Base-by-base conservation (phyloP, 2,797 vertebrate genomes). In the Danio aesculapii region DNA sequence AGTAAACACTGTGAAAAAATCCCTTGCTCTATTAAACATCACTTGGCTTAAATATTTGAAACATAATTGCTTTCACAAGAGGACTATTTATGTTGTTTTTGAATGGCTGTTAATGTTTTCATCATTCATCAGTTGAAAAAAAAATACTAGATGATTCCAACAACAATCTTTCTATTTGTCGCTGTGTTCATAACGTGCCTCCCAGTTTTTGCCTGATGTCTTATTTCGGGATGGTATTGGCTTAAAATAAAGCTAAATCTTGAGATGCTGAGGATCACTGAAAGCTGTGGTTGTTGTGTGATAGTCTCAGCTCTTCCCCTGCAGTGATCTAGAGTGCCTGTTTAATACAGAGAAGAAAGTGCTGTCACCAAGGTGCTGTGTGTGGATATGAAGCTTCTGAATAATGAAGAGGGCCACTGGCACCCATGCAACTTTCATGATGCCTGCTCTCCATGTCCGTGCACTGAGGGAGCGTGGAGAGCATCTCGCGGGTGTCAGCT, bases 371-470 rank as follows among this genome's bases (percentile, higher is more conserved):
- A 79, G 49, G 80, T 83, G 74, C 76, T 19, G 50, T 81, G 80
- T 72, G 75, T 81, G 81, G 83, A 75, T 84, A 79, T 83, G 74
- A 77, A 80, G 75, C 63, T 64, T 53, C 12, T 86, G 76, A 87
- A 85, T 85, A 84, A 87, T 85, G 69, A 77, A 85, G 68, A 75
- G 71, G 62, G 79, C 67, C 71, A 81, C 74, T 74, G 84, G 76
- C 73, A 79, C 47, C 57, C 68, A 84, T 87, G 79, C 81, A 84
- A 81, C 75, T 83, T 85, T 86, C 68, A 86, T 83, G 82, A 80
- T 74, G 79, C 83, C 68, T 58, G 75, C 83, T 86, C 81, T 84
- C 77, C 81, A 69, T 78, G 81, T 83, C 74, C 73, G 16, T 79
- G 77, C 79, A 62, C 79, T 61, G 57, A 66, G 79, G 84, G 75